Evolutionary conservation across 2,888 invertebrate species (phyloP).

Genomic region (Ferrisia virgata): DNA sequence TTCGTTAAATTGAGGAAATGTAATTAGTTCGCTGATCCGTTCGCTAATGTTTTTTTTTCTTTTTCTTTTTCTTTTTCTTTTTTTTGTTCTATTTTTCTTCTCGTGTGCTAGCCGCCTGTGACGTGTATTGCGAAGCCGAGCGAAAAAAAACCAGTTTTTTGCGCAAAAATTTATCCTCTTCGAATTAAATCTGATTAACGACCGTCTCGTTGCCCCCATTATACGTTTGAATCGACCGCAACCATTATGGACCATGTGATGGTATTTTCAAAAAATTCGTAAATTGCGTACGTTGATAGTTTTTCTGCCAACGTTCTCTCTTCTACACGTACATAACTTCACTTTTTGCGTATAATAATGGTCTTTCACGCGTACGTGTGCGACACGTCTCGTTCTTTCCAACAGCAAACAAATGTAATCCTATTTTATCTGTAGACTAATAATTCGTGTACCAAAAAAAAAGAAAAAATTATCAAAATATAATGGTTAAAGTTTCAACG

Average conservation of each 20-base stretch:
- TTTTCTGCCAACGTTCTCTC: neutral
- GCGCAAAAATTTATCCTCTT: neutral
- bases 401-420: neutral
- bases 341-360: neutral
- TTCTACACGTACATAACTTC: too few relatives aligned
- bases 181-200: neutral
- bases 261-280: neutral
- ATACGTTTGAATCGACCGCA: neutral
- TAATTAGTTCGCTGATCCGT: slow-evolving; percentile 43
- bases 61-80: neutral
- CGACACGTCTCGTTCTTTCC: neutral
- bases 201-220: neutral
- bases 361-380: neutral
- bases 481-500: neutral
- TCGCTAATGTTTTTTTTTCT: slow-evolving; percentile 43
- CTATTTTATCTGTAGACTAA: neutral
- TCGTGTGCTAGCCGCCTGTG: neutral
- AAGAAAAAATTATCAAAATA: neutral
- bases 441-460: neutral
- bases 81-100: neutral
- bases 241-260: neutral
- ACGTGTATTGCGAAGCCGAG: neutral
- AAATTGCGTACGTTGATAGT: neutral
- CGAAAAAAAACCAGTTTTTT: neutral
- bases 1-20: slow-evolving; percentile 46